A percentile compares a stretch with the other conserved stretches of the same genome.
phyloP scores from a whole-genome alignment of 1,140 invertebrate species.

The Musca domestica region DNA sequence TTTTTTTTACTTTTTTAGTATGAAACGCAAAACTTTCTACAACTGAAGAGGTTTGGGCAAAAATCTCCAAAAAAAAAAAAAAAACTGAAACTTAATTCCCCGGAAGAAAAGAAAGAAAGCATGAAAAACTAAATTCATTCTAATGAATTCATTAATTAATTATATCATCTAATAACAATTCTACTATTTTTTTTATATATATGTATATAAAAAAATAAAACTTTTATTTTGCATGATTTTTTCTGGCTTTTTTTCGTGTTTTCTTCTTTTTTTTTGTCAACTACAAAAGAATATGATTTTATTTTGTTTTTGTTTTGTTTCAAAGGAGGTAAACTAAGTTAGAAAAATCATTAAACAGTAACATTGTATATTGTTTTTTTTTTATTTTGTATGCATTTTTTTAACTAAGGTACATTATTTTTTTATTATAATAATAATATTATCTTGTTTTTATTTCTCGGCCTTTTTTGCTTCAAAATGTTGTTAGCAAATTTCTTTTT shows the following conservation, averaged over 20 bases:
- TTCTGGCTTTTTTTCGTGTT: too few species aligned
- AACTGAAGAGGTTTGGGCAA: too few species aligned
- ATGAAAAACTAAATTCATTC: not conserved
- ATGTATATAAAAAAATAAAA: not conserved
- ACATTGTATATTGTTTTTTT: slow-evolving; percentile 7
- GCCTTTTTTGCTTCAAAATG: not conserved
- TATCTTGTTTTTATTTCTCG: slow-evolving; percentile 4
- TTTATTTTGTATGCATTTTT: slow-evolving; percentile 23
- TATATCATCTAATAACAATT: not conserved
- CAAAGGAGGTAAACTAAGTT: slow-evolving; percentile 13
- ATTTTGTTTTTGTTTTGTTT: not conserved
- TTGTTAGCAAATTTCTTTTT: slow-evolving; percentile 6
- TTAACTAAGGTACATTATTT: slow-evolving; percentile 14
- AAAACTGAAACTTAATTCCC: too few species aligned
- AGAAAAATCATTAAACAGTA: slow-evolving; percentile 19
- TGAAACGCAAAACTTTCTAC: too few species aligned
- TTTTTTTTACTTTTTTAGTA: too few species aligned
- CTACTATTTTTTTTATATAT: not conserved
- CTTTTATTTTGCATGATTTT: not conserved
- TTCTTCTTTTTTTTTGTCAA: not conserved
- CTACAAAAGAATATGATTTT: slow-evolving; percentile 9
- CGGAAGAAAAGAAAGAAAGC: not conserved
- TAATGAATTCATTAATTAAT: slow-evolving; percentile 1
- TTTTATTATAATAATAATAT: not conserved
- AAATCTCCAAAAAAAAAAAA: too few species aligned